Evolutionary conservation across 2,888 invertebrate genomes (phyloP), one percentile per base, ranked within the genome.

Genomic region (Phytoseiulus persimilis): DNA sequence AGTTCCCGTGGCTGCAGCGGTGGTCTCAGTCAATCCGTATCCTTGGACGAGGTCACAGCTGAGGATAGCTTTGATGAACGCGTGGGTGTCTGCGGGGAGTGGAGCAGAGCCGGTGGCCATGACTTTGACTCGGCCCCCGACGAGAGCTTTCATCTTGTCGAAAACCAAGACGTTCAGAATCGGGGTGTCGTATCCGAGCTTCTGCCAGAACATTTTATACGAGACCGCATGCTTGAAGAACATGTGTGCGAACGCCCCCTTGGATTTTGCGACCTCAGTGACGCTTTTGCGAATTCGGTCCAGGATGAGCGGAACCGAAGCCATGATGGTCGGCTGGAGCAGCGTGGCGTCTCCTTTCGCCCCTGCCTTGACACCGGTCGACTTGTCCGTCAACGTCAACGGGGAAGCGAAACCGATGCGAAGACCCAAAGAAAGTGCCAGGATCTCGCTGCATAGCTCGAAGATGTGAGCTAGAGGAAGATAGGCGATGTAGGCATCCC

Each of bases 251-350:
- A 98, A 94, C 87, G 94, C 94, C 18, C 96, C 95, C 91, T 95
- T 95, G 89, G 95, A 95, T 89, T 93, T 93, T 90, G 99, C 96
- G 93, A 97, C 97, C 92, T 98, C 98, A 92, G 96, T 96, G 91
- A 99, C 97, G 91, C 96, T 97, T 93, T 99, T 99, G 92, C 97
- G 98, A 92, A 99, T 96, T 92, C 99, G 95, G 93, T 99, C 99
- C 94, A 99, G 95, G 91, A 99, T 98, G 90, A 98, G 94, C 90
- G 99, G 99, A 84, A 99, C 99, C 89, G 97, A 95, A 5, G 98
- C 98, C 94, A 99, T 96, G 92, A 98, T 95, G 2, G 98, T 98
- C 2, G 99, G 99, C 91, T 94, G 94, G 90, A 99, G 94, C 0
- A 97, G 95, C 89, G 96, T 95, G 28, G 98, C 97, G 93, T 99